Percentiles rank a stretch among this genome's conserved stretches.
Conservation (phyloP, 2,888 invertebrate genomes). For the Brachyopa scutellaris region DNA sequence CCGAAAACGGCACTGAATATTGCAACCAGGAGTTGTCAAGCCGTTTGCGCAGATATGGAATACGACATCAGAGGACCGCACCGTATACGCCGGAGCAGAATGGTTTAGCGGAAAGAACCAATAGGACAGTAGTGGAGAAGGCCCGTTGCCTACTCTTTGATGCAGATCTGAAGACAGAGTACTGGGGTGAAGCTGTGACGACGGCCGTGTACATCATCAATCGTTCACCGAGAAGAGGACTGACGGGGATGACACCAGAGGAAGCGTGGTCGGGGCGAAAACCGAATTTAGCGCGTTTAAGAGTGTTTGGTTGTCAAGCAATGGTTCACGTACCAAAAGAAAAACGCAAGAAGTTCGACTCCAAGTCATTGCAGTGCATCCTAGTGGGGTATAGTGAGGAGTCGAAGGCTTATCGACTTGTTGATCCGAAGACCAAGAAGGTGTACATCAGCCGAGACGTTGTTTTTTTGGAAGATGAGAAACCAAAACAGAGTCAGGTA, state of each 20-base stretch:
- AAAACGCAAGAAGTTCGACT: slow-evolving; percentile 45
- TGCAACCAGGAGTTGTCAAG: background rate
- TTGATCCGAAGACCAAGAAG: background rate
- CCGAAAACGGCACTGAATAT: slow-evolving; percentile 29
- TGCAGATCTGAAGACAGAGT: slow-evolving; percentile 42
- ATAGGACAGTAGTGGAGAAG: too few species aligned
- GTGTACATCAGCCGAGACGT: too few species aligned
- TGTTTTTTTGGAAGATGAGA: slow-evolving; percentile 3
- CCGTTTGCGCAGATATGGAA: background rate
- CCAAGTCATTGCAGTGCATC: slow-evolving; percentile 49
- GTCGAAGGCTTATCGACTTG: slow-evolving; percentile 46
- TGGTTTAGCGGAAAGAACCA: too few species aligned
- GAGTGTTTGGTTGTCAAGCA: too few species aligned
- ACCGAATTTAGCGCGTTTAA: too few species aligned
- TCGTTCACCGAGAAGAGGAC: slow-evolving; percentile 35
- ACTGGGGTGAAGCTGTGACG: slow-evolving; percentile 67
- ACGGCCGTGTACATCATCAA: slow-evolving; percentile 25
- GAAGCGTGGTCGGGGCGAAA: slow-evolving; percentile 3
- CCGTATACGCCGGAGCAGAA: too few species aligned
- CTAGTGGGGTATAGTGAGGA: slow-evolving; percentile 48
- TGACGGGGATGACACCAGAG: slow-evolving; percentile 14
- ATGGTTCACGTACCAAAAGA: slow-evolving; percentile 64
- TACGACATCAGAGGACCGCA: slow-evolving; percentile 3
- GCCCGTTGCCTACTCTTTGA: slow-evolving; percentile 71
- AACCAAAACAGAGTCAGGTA: background rate